Conservation (phyloP, 2,797 vertebrate genomes). For the Leuciscus waleckii region DNA sequence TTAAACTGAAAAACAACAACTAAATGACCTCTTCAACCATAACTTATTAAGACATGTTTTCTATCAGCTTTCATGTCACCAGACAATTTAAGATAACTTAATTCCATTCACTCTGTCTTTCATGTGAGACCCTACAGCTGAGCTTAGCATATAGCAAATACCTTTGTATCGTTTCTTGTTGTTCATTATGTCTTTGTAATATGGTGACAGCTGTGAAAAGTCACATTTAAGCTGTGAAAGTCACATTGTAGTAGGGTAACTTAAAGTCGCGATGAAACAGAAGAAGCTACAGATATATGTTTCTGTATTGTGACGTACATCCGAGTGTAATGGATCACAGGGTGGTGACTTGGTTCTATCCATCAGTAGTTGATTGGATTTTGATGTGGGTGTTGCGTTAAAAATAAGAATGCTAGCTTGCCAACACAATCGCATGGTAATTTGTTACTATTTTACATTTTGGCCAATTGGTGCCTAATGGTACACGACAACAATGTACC, state of each 20-base stretch:
- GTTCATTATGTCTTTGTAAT: neutral
- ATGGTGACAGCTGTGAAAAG: conserved; percentile 6
- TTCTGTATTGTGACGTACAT: neutral
- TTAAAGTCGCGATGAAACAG: neutral
- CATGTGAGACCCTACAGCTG: conserved; percentile 17
- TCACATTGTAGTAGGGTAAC: neutral
- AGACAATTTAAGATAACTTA: conserved; percentile 6
- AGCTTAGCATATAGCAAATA: conserved; percentile 16
- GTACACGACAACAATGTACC: no score
- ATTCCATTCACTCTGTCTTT: conserved; percentile 7
- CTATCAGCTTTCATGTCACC: conserved; percentile 10
- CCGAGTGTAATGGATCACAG: neutral
- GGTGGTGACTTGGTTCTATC: neutral
- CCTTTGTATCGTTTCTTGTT: neutral
- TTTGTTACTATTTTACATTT: no score
- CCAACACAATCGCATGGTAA: neutral
- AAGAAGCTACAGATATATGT: neutral
- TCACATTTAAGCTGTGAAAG: neutral
- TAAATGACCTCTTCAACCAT: conserved; percentile 3
- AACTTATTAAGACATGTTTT: conserved; percentile 3
- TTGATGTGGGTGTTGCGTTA: neutral
- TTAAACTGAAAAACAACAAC: conserved; percentile 32
- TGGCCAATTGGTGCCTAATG: no score
- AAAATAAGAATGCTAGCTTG: neutral
- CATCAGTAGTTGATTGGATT: neutral